These are phyloP conservation scores for Cremastinae sp. DNA, from an alignment of 2,888 invertebrate genomes.

Conservation along the genomic window DNA sequence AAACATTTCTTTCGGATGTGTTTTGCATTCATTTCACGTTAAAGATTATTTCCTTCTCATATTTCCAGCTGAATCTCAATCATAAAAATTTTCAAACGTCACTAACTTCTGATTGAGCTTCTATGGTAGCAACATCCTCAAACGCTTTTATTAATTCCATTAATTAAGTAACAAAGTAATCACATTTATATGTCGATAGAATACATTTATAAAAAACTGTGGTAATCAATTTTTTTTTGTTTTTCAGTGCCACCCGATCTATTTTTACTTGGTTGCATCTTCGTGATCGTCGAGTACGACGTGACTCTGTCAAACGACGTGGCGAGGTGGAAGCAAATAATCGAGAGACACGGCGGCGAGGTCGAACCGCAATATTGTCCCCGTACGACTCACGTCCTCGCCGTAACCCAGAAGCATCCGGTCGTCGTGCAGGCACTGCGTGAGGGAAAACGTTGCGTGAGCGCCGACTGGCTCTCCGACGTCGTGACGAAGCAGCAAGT, in stretches of 20 bases:
- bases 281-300: constrained; percentile 93
- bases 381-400: constrained; percentile 95
- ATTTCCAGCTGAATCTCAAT: too few species aligned
- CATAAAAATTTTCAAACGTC: too few species aligned
- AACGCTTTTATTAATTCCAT: too few species aligned
- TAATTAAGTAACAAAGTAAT: too few species aligned
- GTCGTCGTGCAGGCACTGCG: constrained; percentile 92
- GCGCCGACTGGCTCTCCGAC: constrained; percentile 95
- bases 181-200: neutral
- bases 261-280: constrained; percentile 95
- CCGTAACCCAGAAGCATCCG: constrained; percentile 94
- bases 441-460: constrained; percentile 88
- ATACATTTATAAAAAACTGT: neutral
- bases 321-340: constrained; percentile 86
- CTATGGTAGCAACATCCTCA: too few species aligned
- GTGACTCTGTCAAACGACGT: constrained; percentile 84
- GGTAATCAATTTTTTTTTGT: neutral
- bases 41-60: too few species aligned
- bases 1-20: too few species aligned
- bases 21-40: too few species aligned
- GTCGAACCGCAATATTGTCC: constrained; percentile 92
- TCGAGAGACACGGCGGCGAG: constrained; percentile 92
- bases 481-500: constrained; percentile 92
- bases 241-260: constrained; percentile 89
- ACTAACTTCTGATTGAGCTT: too few species aligned